phyloP scores from a whole-genome alignment of 2,113 vertebrate genomes.

The Eidolon helvum region DNA sequence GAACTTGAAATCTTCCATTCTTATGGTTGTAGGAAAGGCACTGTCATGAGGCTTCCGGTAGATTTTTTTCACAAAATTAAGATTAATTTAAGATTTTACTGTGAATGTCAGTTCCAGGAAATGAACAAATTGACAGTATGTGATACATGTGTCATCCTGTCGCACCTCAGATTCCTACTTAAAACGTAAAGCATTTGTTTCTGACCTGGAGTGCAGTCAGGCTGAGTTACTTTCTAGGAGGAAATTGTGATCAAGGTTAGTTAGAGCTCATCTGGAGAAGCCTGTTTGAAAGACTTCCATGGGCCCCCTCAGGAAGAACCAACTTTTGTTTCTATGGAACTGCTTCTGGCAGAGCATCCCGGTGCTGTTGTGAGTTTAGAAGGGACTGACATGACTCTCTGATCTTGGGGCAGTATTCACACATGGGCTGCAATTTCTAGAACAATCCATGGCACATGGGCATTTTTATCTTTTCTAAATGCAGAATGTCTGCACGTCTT shows the following conservation, averaged over 20 bases:
- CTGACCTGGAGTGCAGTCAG: neutral
- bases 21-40: neutral
- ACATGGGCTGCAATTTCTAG: neutral
- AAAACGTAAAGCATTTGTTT: conserved; percentile 27
- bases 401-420: neutral
- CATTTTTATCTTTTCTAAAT: neutral
- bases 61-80: conserved; percentile 30
- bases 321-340: neutral
- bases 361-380: neutral
- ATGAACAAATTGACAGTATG: neutral
- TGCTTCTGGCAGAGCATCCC: neutral
- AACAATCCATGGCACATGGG: neutral
- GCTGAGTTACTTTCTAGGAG: neutral
- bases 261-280: neutral
- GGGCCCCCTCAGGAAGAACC: neutral
- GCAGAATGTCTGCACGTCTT: neutral
- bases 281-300: neutral
- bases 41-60: neutral
- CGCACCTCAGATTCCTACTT: conserved; percentile 27
- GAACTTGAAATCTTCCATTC: conserved; percentile 34
- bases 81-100: conserved; percentile 35
- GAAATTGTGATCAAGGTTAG: neutral
- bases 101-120: neutral
- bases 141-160: neutral
- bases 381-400: neutral